Conservation (phyloP, 2,113 vertebrate species). For the Crotalus horridus region DNA sequence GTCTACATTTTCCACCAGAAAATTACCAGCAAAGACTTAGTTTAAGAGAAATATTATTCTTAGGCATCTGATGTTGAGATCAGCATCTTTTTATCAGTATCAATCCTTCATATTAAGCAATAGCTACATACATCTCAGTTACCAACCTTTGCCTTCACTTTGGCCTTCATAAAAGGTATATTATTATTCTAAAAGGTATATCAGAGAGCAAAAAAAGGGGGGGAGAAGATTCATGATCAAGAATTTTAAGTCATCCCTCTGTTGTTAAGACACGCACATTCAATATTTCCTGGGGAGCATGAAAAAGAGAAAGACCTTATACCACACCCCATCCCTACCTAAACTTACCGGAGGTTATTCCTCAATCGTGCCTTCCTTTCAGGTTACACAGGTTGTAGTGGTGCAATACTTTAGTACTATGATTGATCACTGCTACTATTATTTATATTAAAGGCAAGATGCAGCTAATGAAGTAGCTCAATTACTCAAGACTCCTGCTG, state of each 20-base stretch:
- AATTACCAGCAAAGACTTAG: neutral
- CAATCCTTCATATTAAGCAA: neutral
- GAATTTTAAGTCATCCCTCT: neutral
- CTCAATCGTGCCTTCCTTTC: neutral
- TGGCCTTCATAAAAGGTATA: neutral
- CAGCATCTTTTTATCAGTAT: neutral
- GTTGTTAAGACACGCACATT: no score
- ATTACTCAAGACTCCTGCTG: neutral
- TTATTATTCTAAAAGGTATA: neutral
- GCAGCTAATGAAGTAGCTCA: neutral
- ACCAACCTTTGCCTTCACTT: no score
- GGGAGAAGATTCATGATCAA: neutral
- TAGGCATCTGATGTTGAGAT: neutral
- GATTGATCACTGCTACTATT: neutral
- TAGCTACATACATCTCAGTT: neutral
- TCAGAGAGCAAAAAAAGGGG: neutral
- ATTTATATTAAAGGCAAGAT: neutral
- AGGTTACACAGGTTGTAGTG: neutral
- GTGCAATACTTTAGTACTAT: neutral
- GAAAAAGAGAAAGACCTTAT: neutral
- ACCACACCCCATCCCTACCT: neutral
- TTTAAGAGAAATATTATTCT: neutral
- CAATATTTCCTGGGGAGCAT: no score
- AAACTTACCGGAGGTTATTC: neutral
- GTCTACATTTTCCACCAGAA: neutral